These are phyloP conservation scores for Lepus americanus DNA, from an alignment of 2,113 vertebrate species.

Conservation along the genomic window DNA sequence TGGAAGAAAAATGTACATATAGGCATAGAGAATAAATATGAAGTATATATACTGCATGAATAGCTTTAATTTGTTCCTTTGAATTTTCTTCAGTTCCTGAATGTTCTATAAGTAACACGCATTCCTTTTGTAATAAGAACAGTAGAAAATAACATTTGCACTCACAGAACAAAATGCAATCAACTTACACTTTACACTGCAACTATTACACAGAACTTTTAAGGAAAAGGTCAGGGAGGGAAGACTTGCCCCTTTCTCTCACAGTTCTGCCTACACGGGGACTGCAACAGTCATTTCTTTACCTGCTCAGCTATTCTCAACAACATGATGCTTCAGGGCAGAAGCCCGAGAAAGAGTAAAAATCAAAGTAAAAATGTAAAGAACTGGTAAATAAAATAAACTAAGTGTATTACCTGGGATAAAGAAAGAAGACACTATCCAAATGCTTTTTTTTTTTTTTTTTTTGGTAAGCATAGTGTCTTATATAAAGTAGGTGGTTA, in stretches of 20 bases:
- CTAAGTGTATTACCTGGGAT: slow-evolving; percentile 20
- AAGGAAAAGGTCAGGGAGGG: not conserved
- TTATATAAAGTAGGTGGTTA: slow-evolving; percentile 1
- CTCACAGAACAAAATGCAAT: not conserved
- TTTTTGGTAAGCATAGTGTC: not conserved
- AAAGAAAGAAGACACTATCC: not conserved
- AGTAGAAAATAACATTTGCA: slow-evolving; percentile 20
- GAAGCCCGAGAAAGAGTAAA: not conserved
- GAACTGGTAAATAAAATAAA: slow-evolving; percentile 35
- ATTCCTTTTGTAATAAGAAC: slow-evolving; percentile 18
- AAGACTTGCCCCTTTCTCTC: not conserved
- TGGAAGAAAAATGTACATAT: not conserved
- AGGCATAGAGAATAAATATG: slow-evolving; percentile 29
- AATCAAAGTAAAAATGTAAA: not conserved
- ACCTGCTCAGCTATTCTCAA: not conserved
- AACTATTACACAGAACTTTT: not conserved
- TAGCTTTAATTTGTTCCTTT: slow-evolving; percentile 25
- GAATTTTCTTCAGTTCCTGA: not conserved
- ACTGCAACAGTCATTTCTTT: not conserved
- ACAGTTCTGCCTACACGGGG: not conserved
- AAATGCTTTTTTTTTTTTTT: slow-evolving; percentile 37
- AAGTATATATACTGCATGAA: not conserved
- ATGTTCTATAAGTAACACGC: not conserved
- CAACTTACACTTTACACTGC: not conserved
- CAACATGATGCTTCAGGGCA: slow-evolving; percentile 45